Base-by-base conservation (phyloP, 2,113 vertebrate species). In the Opisthocomus hoazin region DNA sequence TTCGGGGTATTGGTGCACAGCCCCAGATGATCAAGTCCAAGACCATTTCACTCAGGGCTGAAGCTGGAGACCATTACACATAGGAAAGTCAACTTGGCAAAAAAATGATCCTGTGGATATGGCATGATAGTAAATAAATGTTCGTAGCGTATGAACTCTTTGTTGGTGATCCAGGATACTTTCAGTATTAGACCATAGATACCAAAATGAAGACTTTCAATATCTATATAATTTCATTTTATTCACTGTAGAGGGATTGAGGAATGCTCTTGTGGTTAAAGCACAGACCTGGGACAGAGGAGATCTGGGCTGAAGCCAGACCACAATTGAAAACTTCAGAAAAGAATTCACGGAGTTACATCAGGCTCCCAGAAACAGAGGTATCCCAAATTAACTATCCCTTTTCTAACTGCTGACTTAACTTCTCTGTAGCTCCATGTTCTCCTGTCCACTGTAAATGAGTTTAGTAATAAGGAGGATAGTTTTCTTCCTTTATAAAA, bases 151-250 rank as follows among this genome's bases (percentile, higher is more conserved):
- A 82, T 65, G 54, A 84, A 64, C 48, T 91, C 69, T 94, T 85
- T 91, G 92, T 94, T 81, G 75, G 39, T 91, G 83, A 94, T 94
- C 96, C 93, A 97, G 79, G 78, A 84, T 84, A 77, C 89, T 95
- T 96, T 95, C 85, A 70, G 46, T 68, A 56, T 63, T 83, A 83
- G 73, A 53, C 58, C 4, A 3, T 32, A 86, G 69, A 90, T 64
- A 76, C 69, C 4, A 3, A 94, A 92, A 82, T 81, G 20, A 94
- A 84, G 86, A 81, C 84, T 89, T 95, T 87, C 70, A 69, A n/a
- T 93, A 75, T 87, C 92, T 89, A 13, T 84, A 61, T 82, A 87
- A 89, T 91, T 95, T 95, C 34, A 69, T 93, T 96, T 93, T 80
- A 65, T 79, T 92, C 88, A 82, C 81, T 94, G n/a, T 70, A 84